phyloP scores from a whole-genome alignment of 2,113 vertebrate species.

The Cinclus cinclus region DNA sequence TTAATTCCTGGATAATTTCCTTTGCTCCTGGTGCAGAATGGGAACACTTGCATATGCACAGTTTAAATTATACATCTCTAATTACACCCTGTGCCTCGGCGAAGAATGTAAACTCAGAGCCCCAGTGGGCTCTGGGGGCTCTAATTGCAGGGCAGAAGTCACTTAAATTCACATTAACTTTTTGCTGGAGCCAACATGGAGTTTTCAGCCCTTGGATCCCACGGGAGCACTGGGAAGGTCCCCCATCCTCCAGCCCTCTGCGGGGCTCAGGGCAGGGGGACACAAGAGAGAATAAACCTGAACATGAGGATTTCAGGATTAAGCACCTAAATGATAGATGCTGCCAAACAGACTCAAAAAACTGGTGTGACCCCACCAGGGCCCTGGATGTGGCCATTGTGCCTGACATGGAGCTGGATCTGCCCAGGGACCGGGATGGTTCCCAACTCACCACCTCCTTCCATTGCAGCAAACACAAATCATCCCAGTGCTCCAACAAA shows the following conservation, averaged over 20 bases:
- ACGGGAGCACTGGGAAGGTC: neutral
- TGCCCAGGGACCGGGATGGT: neutral
- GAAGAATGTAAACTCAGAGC: conserved; percentile 64
- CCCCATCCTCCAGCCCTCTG: neutral
- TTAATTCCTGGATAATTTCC: conserved; percentile 65
- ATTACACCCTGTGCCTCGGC: conserved; percentile 51
- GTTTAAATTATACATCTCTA: conserved; percentile 63
- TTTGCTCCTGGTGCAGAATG: conserved; percentile 44
- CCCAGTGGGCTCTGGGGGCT: conserved; percentile 42
- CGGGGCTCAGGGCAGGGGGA: neutral
- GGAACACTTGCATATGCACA: conserved; percentile 52
- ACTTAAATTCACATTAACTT: conserved; percentile 59
- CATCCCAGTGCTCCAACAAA: neutral
- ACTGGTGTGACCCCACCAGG: neutral
- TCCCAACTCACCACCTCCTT: neutral
- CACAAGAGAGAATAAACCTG: neutral
- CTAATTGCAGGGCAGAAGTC: conserved; percentile 64
- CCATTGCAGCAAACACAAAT: accelerated
- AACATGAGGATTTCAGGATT: neutral
- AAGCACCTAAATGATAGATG: neutral
- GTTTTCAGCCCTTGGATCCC: neutral
- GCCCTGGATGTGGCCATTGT: neutral
- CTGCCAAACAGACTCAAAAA: neutral
- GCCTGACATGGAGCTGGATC: accelerated
- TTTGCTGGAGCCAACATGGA: neutral